phyloP scores from a whole-genome alignment of 2,113 vertebrate genomes.

The Zingel zingel region DNA sequence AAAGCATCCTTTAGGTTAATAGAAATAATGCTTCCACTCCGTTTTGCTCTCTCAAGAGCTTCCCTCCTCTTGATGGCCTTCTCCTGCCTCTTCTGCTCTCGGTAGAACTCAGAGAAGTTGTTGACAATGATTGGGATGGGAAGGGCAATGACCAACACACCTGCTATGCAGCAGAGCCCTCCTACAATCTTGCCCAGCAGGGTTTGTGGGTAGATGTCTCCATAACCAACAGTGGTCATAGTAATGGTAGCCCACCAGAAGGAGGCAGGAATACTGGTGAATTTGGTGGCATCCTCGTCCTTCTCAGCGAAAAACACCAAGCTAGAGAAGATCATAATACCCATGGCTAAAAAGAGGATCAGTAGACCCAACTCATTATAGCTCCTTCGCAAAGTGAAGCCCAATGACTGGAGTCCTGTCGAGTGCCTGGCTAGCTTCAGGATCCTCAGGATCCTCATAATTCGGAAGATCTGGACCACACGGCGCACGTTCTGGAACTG shows the following conservation, averaged over 20 bases:
- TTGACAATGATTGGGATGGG: conserved; percentile 99
- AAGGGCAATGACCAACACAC: conserved; percentile 96
- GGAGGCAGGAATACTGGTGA: conserved; percentile 98
- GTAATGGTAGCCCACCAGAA: conserved; percentile 99
- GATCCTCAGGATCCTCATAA: conserved; percentile 98
- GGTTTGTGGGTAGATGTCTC: conserved; percentile 98
- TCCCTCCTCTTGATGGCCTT: conserved; percentile 98
- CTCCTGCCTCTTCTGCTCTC: conserved; percentile 98
- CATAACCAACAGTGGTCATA: conserved; percentile 99
- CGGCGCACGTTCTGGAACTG: conserved; percentile 98
- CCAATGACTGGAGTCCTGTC: conserved; percentile 96
- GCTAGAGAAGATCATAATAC: conserved; percentile 99
- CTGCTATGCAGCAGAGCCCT: conserved; percentile 97
- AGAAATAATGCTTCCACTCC: conserved; percentile 97
- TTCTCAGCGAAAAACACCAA: conserved; percentile 99
- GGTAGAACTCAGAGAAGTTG: conserved; percentile 99
- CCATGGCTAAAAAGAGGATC: conserved; percentile 98
- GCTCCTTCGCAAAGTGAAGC: conserved; percentile 95
- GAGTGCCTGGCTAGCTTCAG: conserved; percentile 97
- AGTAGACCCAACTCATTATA: conserved; percentile 97
- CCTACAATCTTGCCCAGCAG: conserved; percentile 97
- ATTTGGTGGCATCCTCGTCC: conserved; percentile 97
- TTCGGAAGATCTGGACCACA: conserved; percentile 98
- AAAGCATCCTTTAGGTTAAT: conserved; percentile 97
- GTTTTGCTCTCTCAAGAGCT: conserved; percentile 95